Conservation (phyloP, 2,888 invertebrate species). For the Macrostomum cliftonense region DNA sequence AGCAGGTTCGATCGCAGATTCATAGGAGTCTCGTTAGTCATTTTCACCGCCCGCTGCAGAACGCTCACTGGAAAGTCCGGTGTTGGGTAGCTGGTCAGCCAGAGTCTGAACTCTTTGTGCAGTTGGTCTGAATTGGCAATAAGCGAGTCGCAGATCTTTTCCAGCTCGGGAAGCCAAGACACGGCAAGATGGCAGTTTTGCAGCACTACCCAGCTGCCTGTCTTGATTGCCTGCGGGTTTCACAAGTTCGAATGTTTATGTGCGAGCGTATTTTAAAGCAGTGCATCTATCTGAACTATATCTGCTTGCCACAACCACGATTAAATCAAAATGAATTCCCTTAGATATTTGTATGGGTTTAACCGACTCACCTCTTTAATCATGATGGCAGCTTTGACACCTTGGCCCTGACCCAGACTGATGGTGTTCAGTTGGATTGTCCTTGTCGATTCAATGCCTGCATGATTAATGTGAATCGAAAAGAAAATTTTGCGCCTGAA, state of each 20-base stretch:
- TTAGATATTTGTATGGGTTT: too few relatives aligned
- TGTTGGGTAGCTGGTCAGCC: conserved; percentile 37
- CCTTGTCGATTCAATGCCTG: conserved; percentile 12
- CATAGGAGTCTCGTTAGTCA: conserved; percentile 37
- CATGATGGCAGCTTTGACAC: conserved; percentile 34
- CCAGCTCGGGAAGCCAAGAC: conserved; percentile 33
- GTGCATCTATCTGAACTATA: too few relatives aligned
- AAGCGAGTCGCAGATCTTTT: conserved; percentile 33
- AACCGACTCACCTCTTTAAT: conserved; percentile 27
- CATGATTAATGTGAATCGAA: too few relatives aligned
- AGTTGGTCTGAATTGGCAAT: conserved; percentile 25
- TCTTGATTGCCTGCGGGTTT: conserved; percentile 20
- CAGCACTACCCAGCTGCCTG: conserved; percentile 34
- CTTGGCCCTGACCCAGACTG: conserved; percentile 37
- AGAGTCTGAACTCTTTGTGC: conserved; percentile 29
- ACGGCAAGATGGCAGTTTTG: conserved; percentile 38
- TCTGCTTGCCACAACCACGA: too few relatives aligned
- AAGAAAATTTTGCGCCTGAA: too few relatives aligned
- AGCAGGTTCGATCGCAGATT: conserved; percentile 37
- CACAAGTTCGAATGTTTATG: neutral
- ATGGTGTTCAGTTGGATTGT: conserved; percentile 26
- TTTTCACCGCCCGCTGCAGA: conserved; percentile 37
- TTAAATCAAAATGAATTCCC: too few relatives aligned
- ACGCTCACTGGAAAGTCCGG: conserved; percentile 35
- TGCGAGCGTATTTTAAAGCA: too few relatives aligned